Evolutionary conservation across 2,797 vertebrate species (phyloP).

Genomic region (Synaphobranchus kaupii): DNA sequence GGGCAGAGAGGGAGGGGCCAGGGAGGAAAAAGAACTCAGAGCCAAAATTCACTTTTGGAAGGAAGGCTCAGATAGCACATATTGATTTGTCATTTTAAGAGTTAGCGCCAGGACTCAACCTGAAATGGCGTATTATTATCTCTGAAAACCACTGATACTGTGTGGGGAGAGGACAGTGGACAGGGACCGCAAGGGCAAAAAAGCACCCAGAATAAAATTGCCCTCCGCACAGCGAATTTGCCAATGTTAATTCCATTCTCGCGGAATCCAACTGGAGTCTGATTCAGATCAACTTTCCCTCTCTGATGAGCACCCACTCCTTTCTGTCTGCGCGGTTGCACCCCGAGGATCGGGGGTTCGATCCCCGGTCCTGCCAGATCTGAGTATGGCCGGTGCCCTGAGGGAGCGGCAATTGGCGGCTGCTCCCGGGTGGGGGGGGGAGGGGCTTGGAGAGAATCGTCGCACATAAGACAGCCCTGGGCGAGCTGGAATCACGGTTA

Average conservation of each 20-base stretch:
- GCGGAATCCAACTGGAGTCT: background rate
- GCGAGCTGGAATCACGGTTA: too few relatives aligned
- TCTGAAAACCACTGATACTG: background rate
- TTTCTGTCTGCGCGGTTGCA: too few relatives aligned
- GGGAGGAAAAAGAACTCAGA: too few relatives aligned
- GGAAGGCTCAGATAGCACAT: background rate
- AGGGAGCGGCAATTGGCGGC: too few relatives aligned
- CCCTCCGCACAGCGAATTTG: background rate
- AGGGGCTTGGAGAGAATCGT: too few relatives aligned
- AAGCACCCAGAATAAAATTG: background rate
- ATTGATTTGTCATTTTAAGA: constrained; percentile 25
- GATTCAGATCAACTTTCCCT: background rate
- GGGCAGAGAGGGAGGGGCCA: background rate
- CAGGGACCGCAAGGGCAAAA: background rate
- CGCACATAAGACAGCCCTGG: too few relatives aligned
- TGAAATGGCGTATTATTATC: background rate
- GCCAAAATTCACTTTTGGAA: background rate
- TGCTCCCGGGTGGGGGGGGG: too few relatives aligned
- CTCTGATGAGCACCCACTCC: background rate
- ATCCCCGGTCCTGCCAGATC: too few relatives aligned
- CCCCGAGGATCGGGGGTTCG: too few relatives aligned
- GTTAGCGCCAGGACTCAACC: background rate
- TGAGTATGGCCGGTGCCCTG: too few relatives aligned
- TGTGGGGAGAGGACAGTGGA: background rate
- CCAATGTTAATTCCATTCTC: background rate